A percentile compares a stretch with the other conserved stretches of the same genome.
phyloP scores from a whole-genome alignment of 2,113 vertebrate species.

The Cryptoleucopteryx plumbea region DNA sequence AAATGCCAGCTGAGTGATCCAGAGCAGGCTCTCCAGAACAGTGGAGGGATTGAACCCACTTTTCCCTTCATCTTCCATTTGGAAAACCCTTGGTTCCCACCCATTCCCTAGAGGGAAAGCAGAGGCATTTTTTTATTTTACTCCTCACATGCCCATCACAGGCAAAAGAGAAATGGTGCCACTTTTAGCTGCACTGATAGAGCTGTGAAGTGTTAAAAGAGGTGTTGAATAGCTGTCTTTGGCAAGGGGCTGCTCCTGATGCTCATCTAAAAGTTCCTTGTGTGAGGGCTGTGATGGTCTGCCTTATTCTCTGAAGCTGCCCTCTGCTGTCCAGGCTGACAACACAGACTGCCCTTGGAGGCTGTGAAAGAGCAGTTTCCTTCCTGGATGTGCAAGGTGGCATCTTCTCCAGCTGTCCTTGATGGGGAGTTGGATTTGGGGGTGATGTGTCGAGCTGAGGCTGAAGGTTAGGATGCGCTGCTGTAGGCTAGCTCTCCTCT shows the following conservation, averaged over 20 bases:
- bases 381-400: neutral
- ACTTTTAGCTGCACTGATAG: neutral
- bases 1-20: neutral
- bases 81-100: neutral
- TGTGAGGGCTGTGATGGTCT: neutral
- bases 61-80: neutral
- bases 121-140: neutral
- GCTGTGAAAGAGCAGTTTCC: neutral
- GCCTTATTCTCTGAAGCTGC: neutral
- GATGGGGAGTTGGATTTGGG: neutral
- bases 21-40: neutral
- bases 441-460: neutral
- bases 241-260: neutral
- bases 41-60: neutral
- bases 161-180: neutral
- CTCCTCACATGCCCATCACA: accelerated
- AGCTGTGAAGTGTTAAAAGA: neutral
- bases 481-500: neutral
- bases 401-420: neutral
- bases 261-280: neutral
- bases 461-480: neutral
- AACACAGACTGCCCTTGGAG: neutral
- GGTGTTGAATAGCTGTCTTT: neutral
- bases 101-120: neutral
- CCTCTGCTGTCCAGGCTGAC: neutral